Evolutionary conservation across 2,113 vertebrate genomes (phyloP).

Genomic region (Cygnus atratus): DNA sequence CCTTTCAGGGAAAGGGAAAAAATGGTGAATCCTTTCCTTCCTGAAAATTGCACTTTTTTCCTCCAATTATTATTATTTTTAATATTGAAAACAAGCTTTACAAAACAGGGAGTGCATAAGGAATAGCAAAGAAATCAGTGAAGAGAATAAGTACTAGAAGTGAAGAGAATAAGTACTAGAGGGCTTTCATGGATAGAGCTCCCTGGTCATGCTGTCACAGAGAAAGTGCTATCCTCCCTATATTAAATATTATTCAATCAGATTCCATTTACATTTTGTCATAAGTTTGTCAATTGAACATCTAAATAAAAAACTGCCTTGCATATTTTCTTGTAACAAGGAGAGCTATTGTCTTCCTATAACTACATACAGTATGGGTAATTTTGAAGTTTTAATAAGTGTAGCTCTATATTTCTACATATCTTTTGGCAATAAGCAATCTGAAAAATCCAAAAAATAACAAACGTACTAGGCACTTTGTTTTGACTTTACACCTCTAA

Average conservation of each 20-base stretch:
- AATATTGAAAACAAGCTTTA: not conserved
- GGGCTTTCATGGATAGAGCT: not conserved
- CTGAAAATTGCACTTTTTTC: not conserved
- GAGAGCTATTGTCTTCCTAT: not conserved
- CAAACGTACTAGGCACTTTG: not conserved
- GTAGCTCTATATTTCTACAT: not conserved
- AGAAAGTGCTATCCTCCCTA: not conserved
- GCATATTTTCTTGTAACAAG: not conserved
- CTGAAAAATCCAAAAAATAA: not conserved
- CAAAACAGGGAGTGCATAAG: not conserved
- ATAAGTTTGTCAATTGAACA: not conserved
- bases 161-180: not conserved
- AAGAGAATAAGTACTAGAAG: not conserved
- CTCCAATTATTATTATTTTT: not conserved
- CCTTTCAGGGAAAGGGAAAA: not conserved
- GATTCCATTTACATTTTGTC: not conserved
- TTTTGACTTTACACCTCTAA: not conserved
- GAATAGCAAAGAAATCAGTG: not conserved
- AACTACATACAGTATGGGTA: not conserved
- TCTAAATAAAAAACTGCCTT: not conserved
- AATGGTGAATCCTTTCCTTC: not conserved
- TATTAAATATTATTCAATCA: not conserved
- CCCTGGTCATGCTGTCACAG: not conserved
- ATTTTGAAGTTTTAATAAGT: not conserved
- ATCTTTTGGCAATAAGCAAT: not conserved